phyloP scores from a whole-genome alignment of 2,113 vertebrate species.

The Psittacus erithacus region DNA sequence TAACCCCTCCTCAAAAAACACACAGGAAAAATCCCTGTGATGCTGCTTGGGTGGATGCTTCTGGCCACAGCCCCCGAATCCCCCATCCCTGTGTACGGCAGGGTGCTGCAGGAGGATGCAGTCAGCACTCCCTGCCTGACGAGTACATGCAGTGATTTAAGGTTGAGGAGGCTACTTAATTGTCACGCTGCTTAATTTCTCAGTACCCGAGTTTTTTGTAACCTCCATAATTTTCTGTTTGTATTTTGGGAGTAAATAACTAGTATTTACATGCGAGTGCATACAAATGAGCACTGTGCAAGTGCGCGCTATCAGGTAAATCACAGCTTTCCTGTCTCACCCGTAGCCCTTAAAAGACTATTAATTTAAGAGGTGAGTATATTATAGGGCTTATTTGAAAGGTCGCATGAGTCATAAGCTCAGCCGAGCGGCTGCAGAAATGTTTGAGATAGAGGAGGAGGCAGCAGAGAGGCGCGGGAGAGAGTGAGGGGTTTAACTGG shows the following conservation, averaged over 20 bases:
- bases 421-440: not conserved
- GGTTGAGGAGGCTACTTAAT: not conserved
- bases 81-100: not conserved
- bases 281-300: not conserved
- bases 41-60: not conserved
- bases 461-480: not conserved
- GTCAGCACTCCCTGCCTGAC: not conserved
- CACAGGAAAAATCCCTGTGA: accelerated
- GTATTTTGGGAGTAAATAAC: constrained; percentile 4
- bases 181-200: not conserved
- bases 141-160: not conserved
- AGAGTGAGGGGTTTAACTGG: not conserved
- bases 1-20: not conserved
- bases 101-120: not conserved
- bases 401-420: constrained; percentile 55
- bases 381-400: constrained; percentile 13
- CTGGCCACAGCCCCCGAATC: accelerated
- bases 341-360: not conserved
- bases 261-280: not conserved
- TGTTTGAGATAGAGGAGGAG: not conserved
- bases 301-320: not conserved
- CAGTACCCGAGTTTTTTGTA: not conserved
- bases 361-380: constrained; percentile 11
- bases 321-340: not conserved
- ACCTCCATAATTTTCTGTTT: not conserved